phyloP scores from a whole-genome alignment of 2,113 vertebrate species.

The Alces alces region DNA sequence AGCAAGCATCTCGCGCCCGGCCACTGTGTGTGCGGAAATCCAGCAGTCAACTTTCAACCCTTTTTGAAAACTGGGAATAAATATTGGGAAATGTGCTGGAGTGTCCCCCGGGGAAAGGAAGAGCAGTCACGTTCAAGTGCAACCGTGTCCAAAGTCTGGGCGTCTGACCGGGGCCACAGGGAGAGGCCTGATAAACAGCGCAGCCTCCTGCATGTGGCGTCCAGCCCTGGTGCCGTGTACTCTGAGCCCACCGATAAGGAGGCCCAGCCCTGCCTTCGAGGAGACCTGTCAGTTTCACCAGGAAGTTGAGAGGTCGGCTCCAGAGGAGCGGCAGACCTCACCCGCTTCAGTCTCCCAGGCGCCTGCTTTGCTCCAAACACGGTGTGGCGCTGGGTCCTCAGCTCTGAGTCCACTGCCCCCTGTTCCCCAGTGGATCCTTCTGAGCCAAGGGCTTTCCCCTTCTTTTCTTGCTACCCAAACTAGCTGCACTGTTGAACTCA shows the following conservation, averaged over 20 bases:
- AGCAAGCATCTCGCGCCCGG: background rate
- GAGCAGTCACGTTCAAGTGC: background rate
- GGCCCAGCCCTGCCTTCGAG: background rate
- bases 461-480: background rate
- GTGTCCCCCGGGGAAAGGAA: background rate
- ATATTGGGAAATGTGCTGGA: slow-evolving; percentile 15
- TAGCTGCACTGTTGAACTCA: background rate
- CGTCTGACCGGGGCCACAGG: fast-evolving
- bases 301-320: slow-evolving; percentile 19
- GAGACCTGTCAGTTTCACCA: background rate
- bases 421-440: background rate
- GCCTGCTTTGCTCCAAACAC: background rate
- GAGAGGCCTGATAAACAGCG: slow-evolving; percentile 7
- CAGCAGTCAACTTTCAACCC: slow-evolving; percentile 24
- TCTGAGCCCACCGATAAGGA: slow-evolving; percentile 35
- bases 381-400: background rate
- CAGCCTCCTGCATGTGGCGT: too few species aligned
- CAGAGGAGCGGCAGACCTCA: background rate
- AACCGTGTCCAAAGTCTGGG: slow-evolving; percentile 34
- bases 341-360: background rate
- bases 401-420: background rate
- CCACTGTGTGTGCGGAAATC: background rate
- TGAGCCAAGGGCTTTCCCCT: background rate
- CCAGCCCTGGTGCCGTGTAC: background rate
- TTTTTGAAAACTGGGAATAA: background rate